Percentiles rank a stretch among this genome's conserved stretches.
phyloP scores from a whole-genome alignment of 2,888 invertebrate species.

The Tiliacea aurago region DNA sequence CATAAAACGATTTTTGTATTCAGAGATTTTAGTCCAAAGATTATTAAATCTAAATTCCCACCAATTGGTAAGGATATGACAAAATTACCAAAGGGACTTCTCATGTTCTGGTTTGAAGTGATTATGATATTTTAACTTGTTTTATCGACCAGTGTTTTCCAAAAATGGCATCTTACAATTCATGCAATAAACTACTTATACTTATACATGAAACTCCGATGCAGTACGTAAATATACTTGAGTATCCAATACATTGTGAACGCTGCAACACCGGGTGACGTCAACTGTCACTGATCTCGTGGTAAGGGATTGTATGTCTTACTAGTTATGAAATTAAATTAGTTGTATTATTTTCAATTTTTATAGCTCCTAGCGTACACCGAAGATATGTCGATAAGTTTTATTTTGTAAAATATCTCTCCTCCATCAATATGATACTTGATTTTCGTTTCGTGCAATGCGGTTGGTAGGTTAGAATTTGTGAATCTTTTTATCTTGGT shows the following conservation, averaged over 20 bases:
- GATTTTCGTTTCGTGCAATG: conserved; percentile 75
- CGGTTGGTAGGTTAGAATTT: conserved; percentile 73
- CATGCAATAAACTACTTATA: conserved; percentile 55
- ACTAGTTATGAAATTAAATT: conserved; percentile 90
- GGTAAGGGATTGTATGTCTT: conserved; percentile 90
- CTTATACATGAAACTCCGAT: conserved; percentile 63
- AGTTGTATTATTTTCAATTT: conserved; percentile 91
- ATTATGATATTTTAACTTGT: conserved; percentile 55
- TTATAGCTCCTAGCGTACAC: conserved; percentile 91
- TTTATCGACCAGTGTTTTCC: conserved; percentile 59
- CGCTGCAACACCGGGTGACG: conserved; percentile 83
- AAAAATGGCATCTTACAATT: conserved; percentile 57
- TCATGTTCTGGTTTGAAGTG: conserved; percentile 69
- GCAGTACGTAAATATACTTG: conserved; percentile 53
- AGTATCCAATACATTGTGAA: conserved; percentile 55
- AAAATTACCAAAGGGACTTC: conserved; percentile 83
- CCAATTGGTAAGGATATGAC: conserved; percentile 85
- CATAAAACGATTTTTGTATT: conserved; percentile 81
- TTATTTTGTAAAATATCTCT: conserved; percentile 90
- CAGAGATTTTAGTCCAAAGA: conserved; percentile 87
- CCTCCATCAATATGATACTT: conserved; percentile 90
- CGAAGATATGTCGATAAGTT: conserved; percentile 91
- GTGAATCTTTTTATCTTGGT: conserved; percentile 66
- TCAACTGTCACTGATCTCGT: conserved; percentile 90
- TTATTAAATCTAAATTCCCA: conserved; percentile 86